These are phyloP conservation scores for Bothrops alternatus DNA, from an alignment of 2,797 vertebrate genomes.

Conservation along the genomic window DNA sequence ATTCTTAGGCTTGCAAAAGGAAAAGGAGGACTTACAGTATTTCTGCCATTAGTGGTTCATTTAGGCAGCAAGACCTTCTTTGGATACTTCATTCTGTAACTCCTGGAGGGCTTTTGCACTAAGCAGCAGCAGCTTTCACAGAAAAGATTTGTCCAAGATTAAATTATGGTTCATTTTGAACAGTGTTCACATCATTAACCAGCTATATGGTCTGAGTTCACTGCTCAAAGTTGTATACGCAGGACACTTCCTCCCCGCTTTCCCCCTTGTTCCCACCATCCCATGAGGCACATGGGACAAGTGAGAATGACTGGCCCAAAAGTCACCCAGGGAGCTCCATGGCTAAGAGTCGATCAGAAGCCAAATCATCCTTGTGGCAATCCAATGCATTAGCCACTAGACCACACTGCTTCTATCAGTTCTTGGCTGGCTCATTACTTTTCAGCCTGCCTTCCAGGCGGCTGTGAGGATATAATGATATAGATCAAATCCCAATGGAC, in stretches of 20 bases:
- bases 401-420: neutral
- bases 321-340: neutral
- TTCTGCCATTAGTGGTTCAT: neutral
- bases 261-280: too few relatives aligned
- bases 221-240: too few relatives aligned
- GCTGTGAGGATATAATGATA: neutral
- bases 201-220: too few relatives aligned
- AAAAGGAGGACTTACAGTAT: neutral
- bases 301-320: neutral
- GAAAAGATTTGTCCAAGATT: too few relatives aligned
- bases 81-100: neutral
- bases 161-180: too few relatives aligned
- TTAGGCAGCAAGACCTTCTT: neutral
- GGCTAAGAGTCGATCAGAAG: neutral
- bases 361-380: neutral
- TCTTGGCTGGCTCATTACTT: neutral
- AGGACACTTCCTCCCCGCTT: too few relatives aligned
- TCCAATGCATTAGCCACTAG: neutral
- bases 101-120: conserved; percentile 12
- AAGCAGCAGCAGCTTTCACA: neutral
- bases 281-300: neutral
- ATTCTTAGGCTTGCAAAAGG: neutral
- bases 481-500: neutral
- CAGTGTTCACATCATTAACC: too few relatives aligned
- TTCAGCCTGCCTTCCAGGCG: neutral